Percentiles rank a stretch among this genome's conserved stretches.
Evolutionary conservation across 1,140 invertebrate species (phyloP).

Genomic region (Druon quercuslanigerum): DNA sequence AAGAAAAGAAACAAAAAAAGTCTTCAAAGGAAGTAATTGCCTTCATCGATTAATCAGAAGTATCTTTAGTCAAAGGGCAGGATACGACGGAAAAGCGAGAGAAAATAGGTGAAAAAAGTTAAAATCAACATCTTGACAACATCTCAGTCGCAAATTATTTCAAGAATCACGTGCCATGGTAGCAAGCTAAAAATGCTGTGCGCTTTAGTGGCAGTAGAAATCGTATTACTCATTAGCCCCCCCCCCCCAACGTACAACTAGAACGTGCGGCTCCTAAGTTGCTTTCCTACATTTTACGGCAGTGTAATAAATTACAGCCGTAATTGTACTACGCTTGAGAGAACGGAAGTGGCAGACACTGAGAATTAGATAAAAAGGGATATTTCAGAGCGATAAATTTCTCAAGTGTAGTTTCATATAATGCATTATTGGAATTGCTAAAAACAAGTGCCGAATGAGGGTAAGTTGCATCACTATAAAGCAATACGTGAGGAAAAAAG

Average conservation of each 20-base stretch:
- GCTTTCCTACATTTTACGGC: slow-evolving; percentile 26
- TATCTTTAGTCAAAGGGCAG: no score
- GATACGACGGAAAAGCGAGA: neutral
- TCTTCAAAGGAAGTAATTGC: neutral
- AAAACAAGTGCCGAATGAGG: neutral
- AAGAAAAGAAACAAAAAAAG: neutral
- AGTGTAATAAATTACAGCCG: slow-evolving; percentile 23
- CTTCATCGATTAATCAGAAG: neutral
- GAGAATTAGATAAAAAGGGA: slow-evolving; percentile 11
- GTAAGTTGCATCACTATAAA: no score
- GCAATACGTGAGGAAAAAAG: no score
- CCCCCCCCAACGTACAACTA: slow-evolving; percentile 21
- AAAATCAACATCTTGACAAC: neutral
- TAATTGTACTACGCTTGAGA: slow-evolving; percentile 27
- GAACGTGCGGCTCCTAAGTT: slow-evolving; percentile 18
- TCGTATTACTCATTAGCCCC: slow-evolving; percentile 27
- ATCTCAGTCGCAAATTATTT: slow-evolving; percentile 1
- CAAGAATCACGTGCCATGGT: slow-evolving; percentile 6
- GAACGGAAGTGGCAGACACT: slow-evolving; percentile 27
- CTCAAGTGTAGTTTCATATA: slow-evolving; percentile 14
- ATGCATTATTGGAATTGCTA: neutral
- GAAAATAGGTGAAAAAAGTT: neutral
- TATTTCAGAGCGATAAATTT: slow-evolving; percentile 18
- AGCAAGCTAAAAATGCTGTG: slow-evolving; percentile 18
- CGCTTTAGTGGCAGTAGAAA: slow-evolving; percentile 8